phyloP scores from a whole-genome alignment of 2,888 invertebrate species.

The Himalopsyche tibetana region DNA sequence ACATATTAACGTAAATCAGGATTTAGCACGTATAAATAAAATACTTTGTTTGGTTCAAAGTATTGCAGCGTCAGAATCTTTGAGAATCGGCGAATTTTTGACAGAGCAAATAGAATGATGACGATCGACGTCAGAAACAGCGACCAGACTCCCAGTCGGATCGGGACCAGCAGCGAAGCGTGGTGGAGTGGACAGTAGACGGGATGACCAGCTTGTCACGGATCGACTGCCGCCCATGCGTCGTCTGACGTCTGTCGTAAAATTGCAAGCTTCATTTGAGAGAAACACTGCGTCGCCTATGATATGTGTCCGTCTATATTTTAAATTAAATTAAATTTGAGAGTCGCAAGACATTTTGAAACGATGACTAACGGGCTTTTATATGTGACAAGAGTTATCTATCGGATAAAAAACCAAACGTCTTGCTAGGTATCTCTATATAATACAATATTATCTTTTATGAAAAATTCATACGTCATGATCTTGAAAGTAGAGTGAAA shows the following conservation, averaged over 20 bases:
- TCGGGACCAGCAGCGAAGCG: neutral
- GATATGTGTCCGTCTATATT: neutral
- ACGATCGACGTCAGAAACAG: conserved; percentile 18
- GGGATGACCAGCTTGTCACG: neutral
- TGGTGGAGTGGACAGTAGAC: neutral
- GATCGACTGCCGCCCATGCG: neutral
- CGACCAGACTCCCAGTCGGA: conserved; percentile 12
- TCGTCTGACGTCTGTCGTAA: neutral
- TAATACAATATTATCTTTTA: too few relatives aligned
- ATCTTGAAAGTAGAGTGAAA: too few relatives aligned
- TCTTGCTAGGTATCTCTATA: too few relatives aligned
- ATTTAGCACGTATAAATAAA: neutral
- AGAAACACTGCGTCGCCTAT: neutral
- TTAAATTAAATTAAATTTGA: too few relatives aligned
- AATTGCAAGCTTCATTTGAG: neutral
- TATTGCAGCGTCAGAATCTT: neutral
- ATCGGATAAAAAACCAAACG: too few relatives aligned
- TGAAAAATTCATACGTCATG: too few relatives aligned
- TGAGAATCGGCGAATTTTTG: neutral
- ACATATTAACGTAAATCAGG: too few relatives aligned
- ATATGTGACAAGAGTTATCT: too few relatives aligned
- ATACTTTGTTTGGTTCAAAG: neutral
- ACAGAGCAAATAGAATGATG: neutral
- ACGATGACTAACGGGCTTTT: too few relatives aligned
- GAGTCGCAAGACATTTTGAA: too few relatives aligned